These are phyloP conservation scores for Ceratotherium simum DNA, from an alignment of 2,113 vertebrate genomes.

Conservation along the genomic window DNA sequence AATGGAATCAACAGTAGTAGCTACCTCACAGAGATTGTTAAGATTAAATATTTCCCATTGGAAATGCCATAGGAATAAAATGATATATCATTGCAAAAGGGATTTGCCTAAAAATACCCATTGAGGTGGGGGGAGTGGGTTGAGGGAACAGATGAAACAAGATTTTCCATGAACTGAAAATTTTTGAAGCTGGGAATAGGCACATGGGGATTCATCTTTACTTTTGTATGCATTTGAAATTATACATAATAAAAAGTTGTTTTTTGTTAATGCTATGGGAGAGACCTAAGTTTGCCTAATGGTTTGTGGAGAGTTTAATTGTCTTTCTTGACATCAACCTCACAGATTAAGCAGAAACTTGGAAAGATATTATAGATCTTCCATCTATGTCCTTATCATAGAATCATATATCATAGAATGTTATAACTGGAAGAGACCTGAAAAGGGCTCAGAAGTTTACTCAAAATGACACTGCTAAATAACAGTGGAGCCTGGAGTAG, in stretches of 20 bases:
- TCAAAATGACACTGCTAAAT: background rate
- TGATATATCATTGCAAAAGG: background rate
- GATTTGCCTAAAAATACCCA: background rate
- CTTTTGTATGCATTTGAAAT: background rate
- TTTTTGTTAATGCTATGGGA: background rate
- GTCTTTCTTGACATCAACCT: background rate
- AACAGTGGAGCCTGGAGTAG: background rate
- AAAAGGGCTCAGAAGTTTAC: background rate
- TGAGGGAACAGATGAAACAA: background rate
- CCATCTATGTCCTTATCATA: background rate
- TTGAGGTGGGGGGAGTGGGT: background rate
- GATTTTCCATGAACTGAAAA: background rate
- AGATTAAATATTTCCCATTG: background rate
- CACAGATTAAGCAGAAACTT: background rate
- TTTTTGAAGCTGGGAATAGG: background rate
- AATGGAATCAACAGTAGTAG: background rate
- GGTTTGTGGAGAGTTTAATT: constrained; percentile 19
- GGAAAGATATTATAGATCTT: background rate
- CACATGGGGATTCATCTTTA: background rate
- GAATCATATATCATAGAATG: background rate
- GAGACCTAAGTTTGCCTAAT: background rate
- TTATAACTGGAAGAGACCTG: background rate
- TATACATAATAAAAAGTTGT: background rate
- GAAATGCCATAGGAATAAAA: background rate
- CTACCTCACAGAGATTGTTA: background rate